Conservation (phyloP, 2,113 vertebrate species). For the Pseudonaja textilis region DNA sequence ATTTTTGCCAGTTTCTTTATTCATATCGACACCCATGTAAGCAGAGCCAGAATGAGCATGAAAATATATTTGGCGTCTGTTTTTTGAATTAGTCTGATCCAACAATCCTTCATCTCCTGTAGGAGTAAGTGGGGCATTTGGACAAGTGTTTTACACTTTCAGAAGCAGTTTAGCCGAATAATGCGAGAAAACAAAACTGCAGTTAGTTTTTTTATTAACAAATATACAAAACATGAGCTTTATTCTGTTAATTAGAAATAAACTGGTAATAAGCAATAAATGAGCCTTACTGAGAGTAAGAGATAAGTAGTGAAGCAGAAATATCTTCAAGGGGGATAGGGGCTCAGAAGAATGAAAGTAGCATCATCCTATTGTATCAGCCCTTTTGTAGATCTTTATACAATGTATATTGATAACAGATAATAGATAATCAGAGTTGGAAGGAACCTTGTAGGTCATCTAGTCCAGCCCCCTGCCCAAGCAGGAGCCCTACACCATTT, state of each 20-base stretch:
- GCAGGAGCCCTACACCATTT: too few relatives aligned
- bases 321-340: not conserved
- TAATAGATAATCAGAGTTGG: too few relatives aligned
- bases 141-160: not conserved
- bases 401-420: not conserved
- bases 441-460: too few relatives aligned
- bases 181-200: not conserved
- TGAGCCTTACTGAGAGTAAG: not conserved
- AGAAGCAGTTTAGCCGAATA: not conserved
- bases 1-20: not conserved
- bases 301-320: not conserved
- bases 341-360: not conserved
- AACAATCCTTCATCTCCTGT: not conserved
- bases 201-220: not conserved
- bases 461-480: too few relatives aligned
- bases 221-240: not conserved
- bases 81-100: not conserved
- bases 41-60: not conserved
- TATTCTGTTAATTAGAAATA: not conserved
- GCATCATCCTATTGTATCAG: not conserved
- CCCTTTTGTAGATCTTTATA: not conserved
- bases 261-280: not conserved
- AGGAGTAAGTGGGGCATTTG: not conserved
- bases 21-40: not conserved
- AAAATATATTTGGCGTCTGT: not conserved